Evolutionary conservation across 2,113 vertebrate species (phyloP), one percentile per base, ranked within the genome.

Genomic region (Climacteris rufus): DNA sequence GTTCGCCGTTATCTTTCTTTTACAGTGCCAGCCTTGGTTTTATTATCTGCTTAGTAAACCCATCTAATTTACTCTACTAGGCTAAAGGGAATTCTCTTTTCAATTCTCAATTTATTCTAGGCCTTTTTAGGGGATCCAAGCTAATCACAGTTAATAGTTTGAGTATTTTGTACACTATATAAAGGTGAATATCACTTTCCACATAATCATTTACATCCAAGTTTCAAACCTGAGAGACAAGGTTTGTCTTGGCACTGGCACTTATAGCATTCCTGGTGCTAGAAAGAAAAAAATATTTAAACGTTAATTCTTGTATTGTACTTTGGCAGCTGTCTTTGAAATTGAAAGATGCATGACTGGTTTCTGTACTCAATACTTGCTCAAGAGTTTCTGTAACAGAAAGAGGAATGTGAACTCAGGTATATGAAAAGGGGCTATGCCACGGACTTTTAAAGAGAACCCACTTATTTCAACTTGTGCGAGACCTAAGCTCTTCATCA

Each of bases 31-130:
- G 77, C 25, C 77, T 75, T 1, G 0, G 22, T 69, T 97, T 94
- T 94, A 66, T 30, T 83, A 40, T 69, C 68, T 35, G 7, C 83
- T 96, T 97, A 97, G 54, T 88, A 97, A 95, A 96, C 57, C 88
- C 84, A 65, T 40, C 15, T 83, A 47, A 90, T 88, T 97, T 96
- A 94, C 95, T 92, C 69, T 89, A 61, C 49, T 54, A 93, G 50
- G 31, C 68, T 91, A 79, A 89, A 94, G 49, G 45, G 80, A 93
- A 71, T 79, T 93, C 95, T 94, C 42, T 47, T 93, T 94, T 89
- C 4, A 5, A 64, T 80, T 96, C 64, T 92, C 47, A 83, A 83
- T 87, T 87, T 83, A 83, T 82, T 95, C 52, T 80, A 64, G 22
- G 18, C 24, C 16, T 92, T 97, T 96, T 96, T 93, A 94, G 86